phyloP scores from a whole-genome alignment of 2,888 invertebrate genomes.

The Labia minor region DNA sequence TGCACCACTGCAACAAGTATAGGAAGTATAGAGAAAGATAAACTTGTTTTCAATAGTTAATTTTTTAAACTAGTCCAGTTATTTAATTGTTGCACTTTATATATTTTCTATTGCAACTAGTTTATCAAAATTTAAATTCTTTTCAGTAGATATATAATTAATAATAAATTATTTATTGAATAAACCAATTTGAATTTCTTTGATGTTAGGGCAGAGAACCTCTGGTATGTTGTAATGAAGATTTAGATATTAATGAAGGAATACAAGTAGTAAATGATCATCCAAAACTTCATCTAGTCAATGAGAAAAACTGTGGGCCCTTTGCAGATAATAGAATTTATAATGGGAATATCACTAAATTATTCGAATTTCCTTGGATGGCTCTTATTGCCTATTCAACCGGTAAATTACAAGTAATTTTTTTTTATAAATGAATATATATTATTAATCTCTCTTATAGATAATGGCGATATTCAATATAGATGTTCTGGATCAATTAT shows the following conservation, averaged over 20 bases:
- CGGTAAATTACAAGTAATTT: no score
- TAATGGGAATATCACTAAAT: slow-evolving; percentile 47
- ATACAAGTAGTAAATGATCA: slow-evolving; percentile 37
- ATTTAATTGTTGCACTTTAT: no score
- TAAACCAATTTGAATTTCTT: background rate
- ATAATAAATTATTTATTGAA: no score
- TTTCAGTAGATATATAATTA: background rate
- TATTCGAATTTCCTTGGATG: slow-evolving; percentile 67
- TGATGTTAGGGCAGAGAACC: background rate
- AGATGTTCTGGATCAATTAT: background rate
- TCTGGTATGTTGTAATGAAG: background rate
- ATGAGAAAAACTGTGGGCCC: slow-evolving; percentile 44
- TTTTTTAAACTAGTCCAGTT: no score
- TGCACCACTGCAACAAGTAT: no score
- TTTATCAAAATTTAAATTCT: no score
- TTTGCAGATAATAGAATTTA: slow-evolving; percentile 45
- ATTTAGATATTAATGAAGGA: slow-evolving; percentile 15
- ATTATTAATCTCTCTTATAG: no score
- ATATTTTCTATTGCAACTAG: no score
- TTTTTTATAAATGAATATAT: no score
- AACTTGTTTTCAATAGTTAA: no score
- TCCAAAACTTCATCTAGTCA: slow-evolving; percentile 35
- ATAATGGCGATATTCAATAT: background rate
- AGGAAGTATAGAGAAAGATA: no score
- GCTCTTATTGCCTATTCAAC: slow-evolving; percentile 51